Percentiles rank a stretch among this genome's conserved stretches.
Conservation (phyloP, 2,113 vertebrate genomes). For the Megaptera novaeangliae region DNA sequence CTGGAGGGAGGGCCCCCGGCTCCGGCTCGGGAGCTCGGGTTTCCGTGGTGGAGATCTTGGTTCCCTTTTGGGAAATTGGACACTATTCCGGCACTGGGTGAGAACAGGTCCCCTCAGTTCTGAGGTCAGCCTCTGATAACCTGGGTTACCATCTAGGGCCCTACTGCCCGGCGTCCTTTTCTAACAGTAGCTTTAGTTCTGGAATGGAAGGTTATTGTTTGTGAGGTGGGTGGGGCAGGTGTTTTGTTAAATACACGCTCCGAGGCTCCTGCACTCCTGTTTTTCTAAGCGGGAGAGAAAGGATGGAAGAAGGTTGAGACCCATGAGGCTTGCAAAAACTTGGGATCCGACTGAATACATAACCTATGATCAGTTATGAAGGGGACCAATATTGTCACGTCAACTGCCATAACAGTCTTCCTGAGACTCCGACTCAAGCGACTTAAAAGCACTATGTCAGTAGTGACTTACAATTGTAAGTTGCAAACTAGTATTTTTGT, state of each 20-base stretch:
- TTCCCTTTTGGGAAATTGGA: slow-evolving; percentile 49
- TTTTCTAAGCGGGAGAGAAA: neutral
- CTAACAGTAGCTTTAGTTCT: neutral
- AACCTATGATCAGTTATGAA: neutral
- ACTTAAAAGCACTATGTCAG: neutral
- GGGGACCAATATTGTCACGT: neutral
- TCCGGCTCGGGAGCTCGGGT: neutral
- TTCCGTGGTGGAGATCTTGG: neutral
- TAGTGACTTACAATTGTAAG: slow-evolving; percentile 9
- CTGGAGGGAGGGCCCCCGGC: neutral
- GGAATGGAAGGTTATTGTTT: slow-evolving; percentile 61
- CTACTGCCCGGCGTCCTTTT: neutral
- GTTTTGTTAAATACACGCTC: neutral
- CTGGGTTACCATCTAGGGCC: neutral
- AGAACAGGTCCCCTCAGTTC: neutral
- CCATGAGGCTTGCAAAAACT: neutral
- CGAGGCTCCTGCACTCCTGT: neutral
- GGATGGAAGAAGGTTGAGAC: neutral
- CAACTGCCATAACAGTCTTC: neutral
- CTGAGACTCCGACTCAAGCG: neutral
- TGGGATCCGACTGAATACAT: neutral
- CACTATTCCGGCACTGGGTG: neutral
- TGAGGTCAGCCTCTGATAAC: neutral
- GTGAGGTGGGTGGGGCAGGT: slow-evolving; percentile 70
- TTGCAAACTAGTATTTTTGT: neutral